Evolutionary conservation across 1,140 invertebrate genomes (phyloP).

Genomic region (Ylistrum balloti): DNA sequence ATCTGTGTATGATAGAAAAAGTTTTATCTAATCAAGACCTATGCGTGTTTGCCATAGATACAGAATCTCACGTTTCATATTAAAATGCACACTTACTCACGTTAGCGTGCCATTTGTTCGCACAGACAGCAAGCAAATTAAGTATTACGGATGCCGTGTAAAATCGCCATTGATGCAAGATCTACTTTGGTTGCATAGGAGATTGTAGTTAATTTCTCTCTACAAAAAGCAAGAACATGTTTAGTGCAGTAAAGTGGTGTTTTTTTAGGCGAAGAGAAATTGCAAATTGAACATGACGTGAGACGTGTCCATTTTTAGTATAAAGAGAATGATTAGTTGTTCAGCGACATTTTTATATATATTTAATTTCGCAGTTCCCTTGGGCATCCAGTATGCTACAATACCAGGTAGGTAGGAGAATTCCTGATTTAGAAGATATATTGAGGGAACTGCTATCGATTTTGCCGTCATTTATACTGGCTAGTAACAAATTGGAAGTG

Average conservation of each 20-base stretch:
- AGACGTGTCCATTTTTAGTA: not conserved
- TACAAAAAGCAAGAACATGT: not conserved
- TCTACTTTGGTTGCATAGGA: not conserved
- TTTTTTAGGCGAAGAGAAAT: not conserved
- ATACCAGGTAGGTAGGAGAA: not conserved
- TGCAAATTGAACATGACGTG: not conserved
- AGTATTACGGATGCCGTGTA: not conserved
- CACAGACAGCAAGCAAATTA: not conserved
- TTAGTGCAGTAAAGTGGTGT: not conserved
- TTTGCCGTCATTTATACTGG: not conserved
- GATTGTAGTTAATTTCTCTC: not conserved
- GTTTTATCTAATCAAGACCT: not conserved
- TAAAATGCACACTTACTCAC: not conserved
- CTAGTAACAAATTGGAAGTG: not conserved
- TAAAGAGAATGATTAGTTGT: not conserved
- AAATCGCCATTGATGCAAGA: not conserved
- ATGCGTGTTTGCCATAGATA: not conserved
- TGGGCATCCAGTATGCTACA: not conserved
- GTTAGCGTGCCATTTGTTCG: not conserved
- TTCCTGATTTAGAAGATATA: not conserved
- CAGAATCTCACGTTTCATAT: not conserved
- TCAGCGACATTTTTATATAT: not conserved
- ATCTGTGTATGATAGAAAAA: too few relatives aligned
- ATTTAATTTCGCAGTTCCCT: not conserved
- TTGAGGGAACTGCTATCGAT: not conserved